These are phyloP conservation scores for Calliphora vomitoria DNA, from an alignment of 2,888 invertebrate species.

Conservation along the genomic window DNA sequence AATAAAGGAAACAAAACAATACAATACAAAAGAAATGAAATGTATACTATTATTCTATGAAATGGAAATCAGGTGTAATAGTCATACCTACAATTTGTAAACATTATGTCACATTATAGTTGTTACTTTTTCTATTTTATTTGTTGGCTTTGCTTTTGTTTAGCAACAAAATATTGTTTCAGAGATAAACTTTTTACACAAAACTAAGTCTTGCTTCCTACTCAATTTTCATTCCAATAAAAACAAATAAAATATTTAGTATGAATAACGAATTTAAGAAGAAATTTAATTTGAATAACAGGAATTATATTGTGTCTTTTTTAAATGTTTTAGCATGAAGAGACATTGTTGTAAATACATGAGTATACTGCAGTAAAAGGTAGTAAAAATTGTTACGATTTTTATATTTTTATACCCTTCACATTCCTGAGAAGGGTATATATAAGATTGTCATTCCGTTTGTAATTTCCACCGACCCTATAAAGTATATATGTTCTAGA, in stretches of 20 bases:
- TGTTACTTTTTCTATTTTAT: constrained; percentile 5
- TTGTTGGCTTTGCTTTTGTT: neutral
- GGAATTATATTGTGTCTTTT: neutral
- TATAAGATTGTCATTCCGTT: too few species aligned
- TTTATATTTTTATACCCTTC: too few species aligned
- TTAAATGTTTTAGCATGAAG: neutral
- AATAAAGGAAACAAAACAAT: neutral
- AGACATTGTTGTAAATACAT: neutral
- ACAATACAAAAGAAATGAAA: neutral
- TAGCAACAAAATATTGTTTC: neutral
- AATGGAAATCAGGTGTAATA: constrained; percentile 40
- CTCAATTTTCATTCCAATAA: neutral
- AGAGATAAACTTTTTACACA: constrained; percentile 20
- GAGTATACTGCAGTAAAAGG: too few species aligned
- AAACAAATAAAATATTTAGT: neutral
- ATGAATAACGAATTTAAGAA: neutral
- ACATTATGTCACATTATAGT: constrained; percentile 44
- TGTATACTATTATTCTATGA: constrained; percentile 35
- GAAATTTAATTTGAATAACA: neutral
- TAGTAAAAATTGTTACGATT: too few species aligned
- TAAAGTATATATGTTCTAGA: too few species aligned
- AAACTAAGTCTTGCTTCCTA: neutral
- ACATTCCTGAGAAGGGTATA: too few species aligned
- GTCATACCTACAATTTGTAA: constrained; percentile 43
- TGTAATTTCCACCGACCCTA: too few species aligned